Evolutionary conservation across 2,888 invertebrate species (phyloP).

Genomic region (Ochropleura plecta): DNA sequence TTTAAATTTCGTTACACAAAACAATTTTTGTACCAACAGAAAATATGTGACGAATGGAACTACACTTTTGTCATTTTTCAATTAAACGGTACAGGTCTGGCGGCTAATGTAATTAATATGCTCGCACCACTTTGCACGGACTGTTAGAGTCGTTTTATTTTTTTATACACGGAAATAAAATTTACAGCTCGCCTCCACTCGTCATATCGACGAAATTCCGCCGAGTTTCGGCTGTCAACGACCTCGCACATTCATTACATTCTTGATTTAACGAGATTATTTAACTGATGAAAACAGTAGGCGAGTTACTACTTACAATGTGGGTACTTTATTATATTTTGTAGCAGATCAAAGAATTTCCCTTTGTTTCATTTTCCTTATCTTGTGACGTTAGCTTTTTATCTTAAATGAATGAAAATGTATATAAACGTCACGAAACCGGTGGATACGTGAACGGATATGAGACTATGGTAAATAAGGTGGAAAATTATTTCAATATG

Average conservation of each 20-base stretch:
- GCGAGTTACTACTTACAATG: constrained; percentile 12
- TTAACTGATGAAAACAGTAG: constrained; percentile 24
- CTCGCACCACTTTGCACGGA: constrained; percentile 59
- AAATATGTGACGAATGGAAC: constrained; percentile 32
- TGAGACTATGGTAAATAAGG: constrained; percentile 19
- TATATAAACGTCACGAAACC: constrained; percentile 37
- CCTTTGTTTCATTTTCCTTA: constrained; percentile 54
- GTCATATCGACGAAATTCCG: constrained; percentile 54
- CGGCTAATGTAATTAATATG: constrained; percentile 64
- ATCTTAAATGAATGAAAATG: constrained; percentile 48
- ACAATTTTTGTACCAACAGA: constrained; percentile 17
- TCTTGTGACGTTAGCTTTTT: constrained; percentile 48
- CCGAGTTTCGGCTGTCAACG: constrained; percentile 32
- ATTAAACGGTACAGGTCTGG: constrained; percentile 52
- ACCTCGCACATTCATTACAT: constrained; percentile 40
- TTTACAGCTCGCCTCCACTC: constrained; percentile 39
- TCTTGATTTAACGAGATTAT: constrained; percentile 45
- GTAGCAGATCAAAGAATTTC: constrained; percentile 33
- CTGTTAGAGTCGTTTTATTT: constrained; percentile 61
- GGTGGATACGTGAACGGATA: constrained; percentile 29
- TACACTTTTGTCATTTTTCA: constrained; percentile 61
- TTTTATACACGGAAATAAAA: constrained; percentile 58
- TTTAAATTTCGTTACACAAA: constrained; percentile 23
- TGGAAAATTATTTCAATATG: constrained; percentile 12
- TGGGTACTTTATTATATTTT: constrained; percentile 23